Base-by-base conservation (phyloP, 2,113 vertebrate species). In the Chloroceryle aenea region DNA sequence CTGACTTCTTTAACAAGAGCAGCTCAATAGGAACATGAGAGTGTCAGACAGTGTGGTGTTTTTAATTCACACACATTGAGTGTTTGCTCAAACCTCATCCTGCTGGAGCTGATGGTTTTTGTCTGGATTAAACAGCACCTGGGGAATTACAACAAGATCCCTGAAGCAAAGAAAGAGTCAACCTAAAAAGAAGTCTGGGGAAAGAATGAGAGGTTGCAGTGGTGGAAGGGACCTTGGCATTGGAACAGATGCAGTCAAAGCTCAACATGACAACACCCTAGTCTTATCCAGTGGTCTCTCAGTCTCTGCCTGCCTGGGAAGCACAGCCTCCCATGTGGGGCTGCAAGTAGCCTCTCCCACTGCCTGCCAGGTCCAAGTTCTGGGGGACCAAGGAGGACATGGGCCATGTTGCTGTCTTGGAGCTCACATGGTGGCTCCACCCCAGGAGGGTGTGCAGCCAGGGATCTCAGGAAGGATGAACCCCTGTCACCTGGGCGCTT, bases 301-400 rank as follows among this genome's bases (percentile, higher is more conserved):
- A 2, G 3, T 14, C 26, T 40, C 56, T 34, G 10, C 14, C n/a
- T 2, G 1, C 34, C 7, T 1, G 2, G 29, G 22, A 29, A 79
- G 16, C 0, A 1, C 7, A 40, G 12, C 6, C 6, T 38, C 3
- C 19, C 26, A 0, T 14, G 15, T 18, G 8, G 5, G 36, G n/a
- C 20, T 0, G 0, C 3, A 1, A 26, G 56, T 45, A 75, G 30
- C 34, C 7, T 40, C 34, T 73, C 13, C 59, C 30, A 13, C 29
- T 14, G 4, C 2, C 16, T 1, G 1, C 53, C 3, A 2, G 45
- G 1, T 32, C 25, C 14, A 6, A 38, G 5, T 3, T 2, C 27
- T 22, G 17, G 20, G 6, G 3, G 1, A n/a, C 6, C 30, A 40
- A 10, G 13, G 12, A 22, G 9, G 36, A 14, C 7, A 4, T 0